Evolutionary conservation across 2,797 vertebrate species (phyloP), one percentile per base, ranked within the genome.

Genomic region (Uromys caudimaculatus): DNA sequence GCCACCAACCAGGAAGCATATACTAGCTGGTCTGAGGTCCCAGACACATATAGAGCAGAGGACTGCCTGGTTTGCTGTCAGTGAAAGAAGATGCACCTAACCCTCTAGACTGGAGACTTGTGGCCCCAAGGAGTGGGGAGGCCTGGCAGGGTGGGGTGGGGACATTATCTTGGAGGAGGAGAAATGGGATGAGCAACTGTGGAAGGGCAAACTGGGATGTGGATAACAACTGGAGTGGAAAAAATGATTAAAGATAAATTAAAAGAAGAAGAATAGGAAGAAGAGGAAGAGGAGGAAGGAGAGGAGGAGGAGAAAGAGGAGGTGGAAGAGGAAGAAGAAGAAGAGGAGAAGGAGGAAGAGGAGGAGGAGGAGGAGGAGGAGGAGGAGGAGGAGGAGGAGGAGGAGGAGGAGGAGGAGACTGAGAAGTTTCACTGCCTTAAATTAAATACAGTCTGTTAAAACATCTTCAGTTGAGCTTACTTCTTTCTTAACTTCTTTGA

Each of bases 401-500:
- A 58, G 21, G 21, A 64, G 24, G 6, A 21, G 21, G 60, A 58
- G 21, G 21, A 23, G 17, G 24, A 96, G 38, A 97, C 60, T 93
- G 92, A 95, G 95, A 69, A 73, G 44, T 95, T 96, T 54, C 0
- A 0, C 38, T 95, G 69, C 69, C 58, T 52, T 86, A 90, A 0
- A 1, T 50, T 97, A 92, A 94, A 58, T 35, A 73, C 50, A 84
- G 21, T n/a, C 96, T 93, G 84, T 83, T 8, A 32, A 13, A 32
- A 64, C 29, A 64, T 64, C 29, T 32, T 64, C 29, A 16, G 5
- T 67, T 6, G 64, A 12, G 13, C 12, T 5, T 67, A 35, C 32
- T 67, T 67, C 32, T 35, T 92, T 97, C 69, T 88, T 97, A 17
- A 96, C 82, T 67, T 29, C 62, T 29, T 64, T 67, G 29, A 32